Conservation (phyloP, 2,113 vertebrate species). For the Oryzias curvinotus region DNA sequence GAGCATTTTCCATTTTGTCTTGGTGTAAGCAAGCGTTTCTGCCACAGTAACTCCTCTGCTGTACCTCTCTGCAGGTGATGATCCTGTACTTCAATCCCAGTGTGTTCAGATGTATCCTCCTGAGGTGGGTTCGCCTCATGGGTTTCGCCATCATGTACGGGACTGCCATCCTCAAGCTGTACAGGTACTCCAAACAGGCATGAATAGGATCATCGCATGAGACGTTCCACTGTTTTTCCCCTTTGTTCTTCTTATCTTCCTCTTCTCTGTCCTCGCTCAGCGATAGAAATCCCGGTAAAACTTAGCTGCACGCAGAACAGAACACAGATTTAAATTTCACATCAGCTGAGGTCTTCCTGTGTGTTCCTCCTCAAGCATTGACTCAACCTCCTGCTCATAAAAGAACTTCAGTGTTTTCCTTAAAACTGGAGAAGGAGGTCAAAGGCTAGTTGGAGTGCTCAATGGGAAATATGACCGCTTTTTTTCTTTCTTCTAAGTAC, state of each 20-base stretch:
- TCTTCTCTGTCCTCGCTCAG: constrained; percentile 13
- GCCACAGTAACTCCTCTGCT: constrained; percentile 11
- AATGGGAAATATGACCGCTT: constrained; percentile 53
- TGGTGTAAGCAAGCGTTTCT: not conserved
- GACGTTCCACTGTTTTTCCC: not conserved
- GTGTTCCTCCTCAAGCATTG: constrained; percentile 17
- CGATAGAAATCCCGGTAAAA: constrained; percentile 21
- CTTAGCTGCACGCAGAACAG: constrained; percentile 17
- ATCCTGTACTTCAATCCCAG: constrained; percentile 96
- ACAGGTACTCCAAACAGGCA: constrained; percentile 82
- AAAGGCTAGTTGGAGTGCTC: constrained; percentile 45
- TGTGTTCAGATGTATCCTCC: constrained; percentile 90
- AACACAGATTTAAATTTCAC: constrained; percentile 44
- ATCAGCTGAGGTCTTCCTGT: constrained; percentile 19
- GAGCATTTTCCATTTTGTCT: not conserved
- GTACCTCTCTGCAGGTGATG: constrained; percentile 64
- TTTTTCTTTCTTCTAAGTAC: constrained; percentile 18
- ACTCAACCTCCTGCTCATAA: not conserved
- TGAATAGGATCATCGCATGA: not conserved
- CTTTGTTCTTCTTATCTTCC: not conserved
- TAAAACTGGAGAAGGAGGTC: constrained; percentile 40
- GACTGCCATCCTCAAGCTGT: constrained; percentile 93
- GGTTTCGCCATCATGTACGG: constrained; percentile 94
- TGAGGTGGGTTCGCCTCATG: constrained; percentile 96
- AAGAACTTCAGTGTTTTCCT: constrained; percentile 9